Conservation (phyloP, 2,113 vertebrate genomes). For the Callionymus lyra region DNA sequence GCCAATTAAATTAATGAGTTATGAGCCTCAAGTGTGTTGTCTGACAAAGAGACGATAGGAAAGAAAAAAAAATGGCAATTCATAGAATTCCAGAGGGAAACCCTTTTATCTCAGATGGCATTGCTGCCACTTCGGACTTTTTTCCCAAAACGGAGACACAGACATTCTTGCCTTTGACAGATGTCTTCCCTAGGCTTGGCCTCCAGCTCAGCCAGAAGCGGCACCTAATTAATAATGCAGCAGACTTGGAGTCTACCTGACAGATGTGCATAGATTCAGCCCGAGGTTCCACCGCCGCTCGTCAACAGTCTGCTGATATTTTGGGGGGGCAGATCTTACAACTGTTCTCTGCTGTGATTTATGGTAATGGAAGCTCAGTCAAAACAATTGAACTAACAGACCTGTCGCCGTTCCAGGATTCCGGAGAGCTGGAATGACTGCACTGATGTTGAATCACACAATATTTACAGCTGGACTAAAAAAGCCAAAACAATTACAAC, state of each 20-base stretch:
- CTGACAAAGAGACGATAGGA: slow-evolving; percentile 38
- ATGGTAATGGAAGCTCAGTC: slow-evolving; percentile 24
- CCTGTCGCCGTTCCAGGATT: slow-evolving; percentile 10
- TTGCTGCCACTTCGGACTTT: slow-evolving; percentile 8
- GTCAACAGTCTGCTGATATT: slow-evolving; percentile 37
- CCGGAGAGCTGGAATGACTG: background rate
- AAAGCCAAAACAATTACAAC: too few species aligned
- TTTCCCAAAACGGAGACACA: slow-evolving; percentile 21
- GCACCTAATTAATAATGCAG: slow-evolving; percentile 54
- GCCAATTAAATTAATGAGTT: slow-evolving; percentile 74
- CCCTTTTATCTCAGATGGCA: background rate
- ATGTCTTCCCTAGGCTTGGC: slow-evolving; percentile 47
- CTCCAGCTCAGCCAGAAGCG: slow-evolving; percentile 37
- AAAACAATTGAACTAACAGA: slow-evolving; percentile 23
- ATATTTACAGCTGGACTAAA: background rate
- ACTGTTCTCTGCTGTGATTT: slow-evolving; percentile 18
- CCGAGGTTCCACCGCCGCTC: slow-evolving; percentile 37
- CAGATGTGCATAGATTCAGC: slow-evolving; percentile 51
- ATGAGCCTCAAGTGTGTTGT: slow-evolving; percentile 58
- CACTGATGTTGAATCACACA: too few species aligned
- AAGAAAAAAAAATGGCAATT: too few species aligned
- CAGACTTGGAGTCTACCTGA: slow-evolving; percentile 52
- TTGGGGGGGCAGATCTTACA: slow-evolving; percentile 25
- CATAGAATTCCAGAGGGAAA: slow-evolving; percentile 13
- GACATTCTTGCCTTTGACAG: slow-evolving; percentile 37